These are phyloP conservation scores for Diadumene lineata DNA, from an alignment of 92 coral and sea anemone species.

Conservation along the genomic window DNA sequence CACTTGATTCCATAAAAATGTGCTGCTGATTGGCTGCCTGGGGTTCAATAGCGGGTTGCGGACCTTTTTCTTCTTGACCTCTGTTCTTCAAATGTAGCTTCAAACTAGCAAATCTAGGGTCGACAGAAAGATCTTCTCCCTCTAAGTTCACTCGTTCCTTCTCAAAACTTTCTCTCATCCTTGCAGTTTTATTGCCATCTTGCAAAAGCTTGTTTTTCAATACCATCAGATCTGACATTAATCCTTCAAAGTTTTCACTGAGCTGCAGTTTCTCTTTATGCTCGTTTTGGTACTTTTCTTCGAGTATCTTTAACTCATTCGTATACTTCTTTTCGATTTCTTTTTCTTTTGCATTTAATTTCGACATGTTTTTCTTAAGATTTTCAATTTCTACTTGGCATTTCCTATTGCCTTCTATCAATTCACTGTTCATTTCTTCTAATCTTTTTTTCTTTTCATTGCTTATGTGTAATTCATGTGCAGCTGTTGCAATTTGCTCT, in stretches of 20 bases:
- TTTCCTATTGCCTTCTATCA: constrained; percentile 39
- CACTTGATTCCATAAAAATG: background rate
- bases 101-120: constrained; percentile 8
- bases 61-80: constrained; percentile 1
- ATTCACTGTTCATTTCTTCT: constrained; percentile 46
- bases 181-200: constrained; percentile 58
- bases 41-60: background rate
- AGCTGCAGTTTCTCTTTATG: constrained; percentile 57
- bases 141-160: constrained; percentile 36
- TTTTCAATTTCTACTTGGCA: constrained; percentile 55
- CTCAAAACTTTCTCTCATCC: constrained; percentile 48
- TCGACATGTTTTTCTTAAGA: constrained; percentile 30
- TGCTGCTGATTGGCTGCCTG: background rate
- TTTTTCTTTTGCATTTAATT: constrained; percentile 54
- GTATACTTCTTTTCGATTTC: constrained; percentile 49
- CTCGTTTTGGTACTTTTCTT: constrained; percentile 61
- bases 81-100: constrained; percentile 5
- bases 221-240: constrained; percentile 67
- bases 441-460: constrained; percentile 51
- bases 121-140: constrained; percentile 6
- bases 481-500: constrained; percentile 56
- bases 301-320: constrained; percentile 44
- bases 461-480: constrained; percentile 48
- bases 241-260: constrained; percentile 62
- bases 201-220: constrained; percentile 60